Evolutionary conservation across 2,888 invertebrate genomes (phyloP).

Genomic region (Tiliacea aurago): DNA sequence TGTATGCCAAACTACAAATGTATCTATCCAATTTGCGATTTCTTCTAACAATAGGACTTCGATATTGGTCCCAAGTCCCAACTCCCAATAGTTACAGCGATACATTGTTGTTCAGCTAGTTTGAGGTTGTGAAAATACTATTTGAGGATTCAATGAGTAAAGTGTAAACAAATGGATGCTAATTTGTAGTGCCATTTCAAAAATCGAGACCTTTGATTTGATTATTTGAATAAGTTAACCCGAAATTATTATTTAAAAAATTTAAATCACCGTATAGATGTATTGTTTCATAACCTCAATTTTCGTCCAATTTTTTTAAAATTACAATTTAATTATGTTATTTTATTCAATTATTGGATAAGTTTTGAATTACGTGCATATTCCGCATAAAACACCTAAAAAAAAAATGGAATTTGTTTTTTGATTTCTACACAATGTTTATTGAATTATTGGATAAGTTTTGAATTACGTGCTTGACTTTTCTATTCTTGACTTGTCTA

Average conservation of each 20-base stretch:
- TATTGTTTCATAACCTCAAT: background rate
- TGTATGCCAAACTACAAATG: conserved; percentile 16
- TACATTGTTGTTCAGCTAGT: conserved; percentile 3
- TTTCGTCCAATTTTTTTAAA: background rate
- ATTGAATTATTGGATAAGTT: no score
- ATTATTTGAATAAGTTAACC: background rate
- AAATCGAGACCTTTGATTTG: background rate
- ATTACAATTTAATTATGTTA: background rate
- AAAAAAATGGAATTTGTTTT: no score
- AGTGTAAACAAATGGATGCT: background rate
- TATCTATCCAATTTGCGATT: conserved; percentile 36
- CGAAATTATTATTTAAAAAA: no score
- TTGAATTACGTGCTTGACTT: no score
- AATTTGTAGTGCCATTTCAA: background rate
- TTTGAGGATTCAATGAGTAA: no score
- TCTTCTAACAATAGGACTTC: conserved; percentile 22
- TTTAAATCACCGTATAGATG: no score
- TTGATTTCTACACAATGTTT: no score
- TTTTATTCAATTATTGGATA: background rate
- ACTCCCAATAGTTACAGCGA: background rate
- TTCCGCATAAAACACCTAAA: no score
- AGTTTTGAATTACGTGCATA: no score
- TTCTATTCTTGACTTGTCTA: no score
- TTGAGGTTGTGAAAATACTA: background rate
- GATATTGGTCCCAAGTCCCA: background rate